Conservation (phyloP, 2,797 vertebrate species). For the Lateolabrax maculatus region DNA sequence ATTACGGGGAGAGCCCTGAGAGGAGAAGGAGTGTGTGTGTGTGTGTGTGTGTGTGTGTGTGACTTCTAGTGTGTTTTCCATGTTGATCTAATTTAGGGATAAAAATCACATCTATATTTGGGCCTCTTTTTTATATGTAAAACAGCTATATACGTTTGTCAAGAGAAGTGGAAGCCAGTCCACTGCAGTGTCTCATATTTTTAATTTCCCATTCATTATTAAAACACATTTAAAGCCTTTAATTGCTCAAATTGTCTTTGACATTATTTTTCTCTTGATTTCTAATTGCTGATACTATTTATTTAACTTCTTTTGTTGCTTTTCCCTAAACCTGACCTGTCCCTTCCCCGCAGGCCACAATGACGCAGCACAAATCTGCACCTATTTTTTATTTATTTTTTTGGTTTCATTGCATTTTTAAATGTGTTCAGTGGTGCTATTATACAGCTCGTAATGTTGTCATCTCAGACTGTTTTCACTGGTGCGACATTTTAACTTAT, state of each 20-base stretch:
- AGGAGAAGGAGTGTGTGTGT: conserved; percentile 28
- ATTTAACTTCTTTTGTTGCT: not conserved
- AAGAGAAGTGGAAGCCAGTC: not conserved
- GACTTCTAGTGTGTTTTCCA: conserved; percentile 23
- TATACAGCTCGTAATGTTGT: conserved; percentile 73
- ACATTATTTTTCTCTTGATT: not conserved
- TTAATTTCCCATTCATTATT: conserved; percentile 5
- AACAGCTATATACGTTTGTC: not conserved
- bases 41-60: conserved; percentile 23
- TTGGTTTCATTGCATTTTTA: conserved; percentile 48
- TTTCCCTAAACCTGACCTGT: not conserved
- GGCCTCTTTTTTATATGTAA: not conserved
- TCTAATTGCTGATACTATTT: not conserved
- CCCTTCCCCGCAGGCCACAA: conserved; percentile 26
- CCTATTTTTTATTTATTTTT: not conserved
- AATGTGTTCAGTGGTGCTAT: conserved; percentile 57
- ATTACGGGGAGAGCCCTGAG: conserved; percentile 46
- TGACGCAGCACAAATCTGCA: conserved; percentile 38
- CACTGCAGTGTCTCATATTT: not conserved
- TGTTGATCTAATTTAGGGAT: conserved; percentile 11
- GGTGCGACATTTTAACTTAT: conserved; percentile 82
- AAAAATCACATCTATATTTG: conserved; percentile 8
- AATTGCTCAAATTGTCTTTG: not conserved
- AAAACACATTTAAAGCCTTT: not conserved
- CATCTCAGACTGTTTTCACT: conserved; percentile 75